phyloP scores from a whole-genome alignment of 2,113 vertebrate genomes.

The Albula glossodonta region DNA sequence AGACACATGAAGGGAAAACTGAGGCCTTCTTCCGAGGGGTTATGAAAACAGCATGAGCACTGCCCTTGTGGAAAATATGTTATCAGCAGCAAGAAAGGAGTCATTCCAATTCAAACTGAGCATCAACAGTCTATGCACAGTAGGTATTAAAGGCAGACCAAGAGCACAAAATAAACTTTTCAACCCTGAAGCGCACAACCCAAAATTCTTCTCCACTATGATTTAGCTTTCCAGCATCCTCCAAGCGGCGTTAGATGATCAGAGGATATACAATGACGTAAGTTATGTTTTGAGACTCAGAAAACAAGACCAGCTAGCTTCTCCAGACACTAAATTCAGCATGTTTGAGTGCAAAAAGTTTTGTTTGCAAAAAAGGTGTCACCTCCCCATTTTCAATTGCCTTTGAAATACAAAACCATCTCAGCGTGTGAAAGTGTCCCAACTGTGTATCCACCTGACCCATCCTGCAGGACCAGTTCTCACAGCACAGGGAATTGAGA shows the following conservation, averaged over 20 bases:
- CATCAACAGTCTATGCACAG: neutral
- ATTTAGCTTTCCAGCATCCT: neutral
- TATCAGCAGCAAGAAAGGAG: neutral
- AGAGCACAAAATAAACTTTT: neutral
- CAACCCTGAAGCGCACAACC: neutral
- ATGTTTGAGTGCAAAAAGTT: neutral
- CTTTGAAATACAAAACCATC: constrained; percentile 28
- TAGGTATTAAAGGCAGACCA: neutral
- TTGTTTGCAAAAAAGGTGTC: constrained; percentile 9
- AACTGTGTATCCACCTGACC: neutral
- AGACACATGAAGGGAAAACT: neutral
- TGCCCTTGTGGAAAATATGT: neutral
- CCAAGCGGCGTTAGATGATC: neutral
- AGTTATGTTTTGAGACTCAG: neutral
- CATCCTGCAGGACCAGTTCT: constrained; percentile 56
- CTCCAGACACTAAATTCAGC: neutral
- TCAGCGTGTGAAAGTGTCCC: neutral
- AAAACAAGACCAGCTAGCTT: neutral
- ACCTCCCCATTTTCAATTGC: neutral
- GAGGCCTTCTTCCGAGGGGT: constrained; percentile 1
- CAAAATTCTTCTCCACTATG: neutral
- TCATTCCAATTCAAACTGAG: neutral
- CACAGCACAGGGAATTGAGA: constrained; percentile 19
- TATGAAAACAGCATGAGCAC: neutral
- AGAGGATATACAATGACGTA: neutral